phyloP scores from a whole-genome alignment of 30 jellyfish, hydroid and myxozoan genomes.

The Chrysaora quinquecirrha region DNA sequence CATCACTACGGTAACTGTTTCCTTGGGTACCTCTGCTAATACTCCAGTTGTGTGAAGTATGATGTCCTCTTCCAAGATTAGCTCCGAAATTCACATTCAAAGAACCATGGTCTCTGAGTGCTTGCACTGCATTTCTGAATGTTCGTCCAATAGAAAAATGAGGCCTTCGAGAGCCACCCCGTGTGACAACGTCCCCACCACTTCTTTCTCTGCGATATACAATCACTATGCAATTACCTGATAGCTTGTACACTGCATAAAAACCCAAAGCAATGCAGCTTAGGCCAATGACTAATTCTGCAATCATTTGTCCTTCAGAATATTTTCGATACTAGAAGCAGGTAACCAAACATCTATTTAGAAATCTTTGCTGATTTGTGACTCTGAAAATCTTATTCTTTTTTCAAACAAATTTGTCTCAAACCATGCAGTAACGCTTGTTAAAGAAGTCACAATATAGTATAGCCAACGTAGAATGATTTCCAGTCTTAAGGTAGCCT shows the following conservation, averaged over 20 bases:
- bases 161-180: slow-evolving; percentile 21
- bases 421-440: too few species aligned
- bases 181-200: slow-evolving; percentile 24
- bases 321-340: too few species aligned
- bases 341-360: too few species aligned
- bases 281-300: slow-evolving; percentile 36
- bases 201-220: slow-evolving; percentile 64
- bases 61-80: slow-evolving; percentile 13
- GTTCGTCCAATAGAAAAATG: slow-evolving; percentile 55
- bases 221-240: slow-evolving; percentile 59
- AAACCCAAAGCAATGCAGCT: slow-evolving; percentile 77
- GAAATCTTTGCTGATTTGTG: too few species aligned
- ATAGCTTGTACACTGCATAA: slow-evolving; percentile 64
- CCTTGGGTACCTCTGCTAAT: slow-evolving; percentile 25
- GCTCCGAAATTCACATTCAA: slow-evolving; percentile 58
- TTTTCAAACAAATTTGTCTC: too few species aligned
- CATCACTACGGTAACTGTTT: background rate
- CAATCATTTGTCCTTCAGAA: slow-evolving; percentile 23
- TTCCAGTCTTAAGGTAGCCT: too few species aligned
- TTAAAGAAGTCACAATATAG: too few species aligned
- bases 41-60: slow-evolving; percentile 49
- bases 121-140: slow-evolving; percentile 62
- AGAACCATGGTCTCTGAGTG: slow-evolving; percentile 69
- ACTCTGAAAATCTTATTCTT: too few species aligned
- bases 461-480: too few species aligned